Conservation (phyloP, 2,888 invertebrate genomes). For the Euzetes globulus region DNA sequence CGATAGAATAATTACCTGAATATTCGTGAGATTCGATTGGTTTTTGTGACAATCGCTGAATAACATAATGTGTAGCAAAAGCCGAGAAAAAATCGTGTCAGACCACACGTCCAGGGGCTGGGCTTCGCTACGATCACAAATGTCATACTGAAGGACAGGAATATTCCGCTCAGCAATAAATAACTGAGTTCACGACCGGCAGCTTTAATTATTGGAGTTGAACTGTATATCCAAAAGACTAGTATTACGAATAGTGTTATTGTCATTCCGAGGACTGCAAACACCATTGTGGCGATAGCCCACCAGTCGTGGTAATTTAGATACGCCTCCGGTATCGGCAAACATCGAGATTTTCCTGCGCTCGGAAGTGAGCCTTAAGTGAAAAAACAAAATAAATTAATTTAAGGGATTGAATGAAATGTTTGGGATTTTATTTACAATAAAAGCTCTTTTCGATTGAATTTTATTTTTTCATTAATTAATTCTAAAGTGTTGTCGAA, state of each 20-base stretch:
- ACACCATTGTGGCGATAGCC: constrained; percentile 47
- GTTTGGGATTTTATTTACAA: too few relatives aligned
- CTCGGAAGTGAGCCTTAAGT: constrained; percentile 45
- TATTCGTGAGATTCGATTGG: constrained; percentile 54
- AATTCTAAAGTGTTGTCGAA: too few relatives aligned
- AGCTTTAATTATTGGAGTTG: constrained; percentile 55
- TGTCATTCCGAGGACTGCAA: constrained; percentile 50
- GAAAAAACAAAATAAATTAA: neutral
- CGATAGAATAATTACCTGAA: constrained; percentile 47
- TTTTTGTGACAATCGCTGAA: constrained; percentile 54
- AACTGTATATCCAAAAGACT: constrained; percentile 52
- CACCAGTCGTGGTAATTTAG: constrained; percentile 51
- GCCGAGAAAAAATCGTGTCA: constrained; percentile 53
- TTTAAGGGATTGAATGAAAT: neutral
- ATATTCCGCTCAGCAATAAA: constrained; percentile 50
- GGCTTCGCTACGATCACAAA: constrained; percentile 54
- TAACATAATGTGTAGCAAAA: constrained; percentile 54
- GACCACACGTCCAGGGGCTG: constrained; percentile 49
- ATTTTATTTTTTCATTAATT: too few relatives aligned
- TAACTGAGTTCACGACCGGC: constrained; percentile 54
- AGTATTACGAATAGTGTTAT: constrained; percentile 50
- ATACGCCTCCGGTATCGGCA: constrained; percentile 49
- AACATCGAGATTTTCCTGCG: constrained; percentile 47
- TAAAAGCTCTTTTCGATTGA: too few relatives aligned
- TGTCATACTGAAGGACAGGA: constrained; percentile 52